Conservation (phyloP, 2,797 vertebrate genomes). For the Fistularia commersonii region DNA sequence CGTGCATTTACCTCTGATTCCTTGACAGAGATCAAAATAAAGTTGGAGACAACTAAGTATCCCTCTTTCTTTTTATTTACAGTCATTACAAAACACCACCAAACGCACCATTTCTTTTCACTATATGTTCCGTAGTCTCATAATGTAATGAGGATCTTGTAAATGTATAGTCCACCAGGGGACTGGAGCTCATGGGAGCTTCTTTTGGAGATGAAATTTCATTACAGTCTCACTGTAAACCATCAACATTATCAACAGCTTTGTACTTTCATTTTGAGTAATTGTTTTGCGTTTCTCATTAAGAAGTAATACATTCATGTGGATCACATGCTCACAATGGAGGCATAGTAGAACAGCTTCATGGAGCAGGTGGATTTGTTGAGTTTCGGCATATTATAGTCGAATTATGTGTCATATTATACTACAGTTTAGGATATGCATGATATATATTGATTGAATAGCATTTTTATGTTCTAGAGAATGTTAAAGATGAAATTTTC, state of each 20-base stretch:
- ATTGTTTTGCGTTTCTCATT: constrained; percentile 40
- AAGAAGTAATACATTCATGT: constrained; percentile 10
- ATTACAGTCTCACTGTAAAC: constrained; percentile 51
- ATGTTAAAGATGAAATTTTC: no score
- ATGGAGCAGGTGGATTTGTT: no score
- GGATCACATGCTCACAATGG: constrained; percentile 3
- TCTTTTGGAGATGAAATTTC: constrained; percentile 61
- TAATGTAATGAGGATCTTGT: constrained; percentile 70
- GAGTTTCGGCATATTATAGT: no score
- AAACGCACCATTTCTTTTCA: constrained; percentile 53
- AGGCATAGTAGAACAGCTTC: not conserved
- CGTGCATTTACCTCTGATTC: constrained; percentile 34
- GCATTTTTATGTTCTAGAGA: no score
- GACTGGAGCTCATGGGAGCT: constrained; percentile 55
- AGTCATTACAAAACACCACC: constrained; percentile 62
- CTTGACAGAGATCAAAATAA: constrained; percentile 41
- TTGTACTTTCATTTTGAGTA: constrained; percentile 45
- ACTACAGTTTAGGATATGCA: no score
- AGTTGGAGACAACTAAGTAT: constrained; percentile 34
- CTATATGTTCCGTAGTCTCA: constrained; percentile 62
- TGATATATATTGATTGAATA: no score
- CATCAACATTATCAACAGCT: constrained; percentile 35
- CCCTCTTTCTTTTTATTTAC: constrained; percentile 3
- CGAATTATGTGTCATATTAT: no score
- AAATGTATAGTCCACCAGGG: constrained; percentile 63